Evolutionary conservation across 2,888 invertebrate species (phyloP), one percentile per base, ranked within the genome.

Genomic region (Caenorhabditis macrosperma): DNA sequence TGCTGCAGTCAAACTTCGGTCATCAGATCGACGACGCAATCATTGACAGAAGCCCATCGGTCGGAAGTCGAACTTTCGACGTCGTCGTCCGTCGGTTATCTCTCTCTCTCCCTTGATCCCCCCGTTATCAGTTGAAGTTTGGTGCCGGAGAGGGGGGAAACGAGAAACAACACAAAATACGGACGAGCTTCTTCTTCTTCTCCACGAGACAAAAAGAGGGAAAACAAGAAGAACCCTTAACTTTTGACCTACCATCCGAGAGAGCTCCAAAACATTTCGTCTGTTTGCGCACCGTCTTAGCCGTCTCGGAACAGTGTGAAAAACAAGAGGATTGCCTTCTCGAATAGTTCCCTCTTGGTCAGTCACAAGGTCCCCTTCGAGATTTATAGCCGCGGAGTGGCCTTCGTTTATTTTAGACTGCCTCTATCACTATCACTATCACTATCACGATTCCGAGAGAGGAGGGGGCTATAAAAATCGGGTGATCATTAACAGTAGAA

Each of bases 31-130:
- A 3, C 46, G 41, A 3, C 38, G 38, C 38, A 12, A 52, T 74
- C 59, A 64, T 64, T 66, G 66, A 75, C 52, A 66, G 72, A 72
- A 74, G 74, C 66, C 55, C 54, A 71, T 59, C 54, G 69, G 69
- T 77, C 77, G 48, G 57, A 54, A 57, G 59, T 63, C 77, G 77
- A 77, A 77, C 77, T 77, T 69, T 59, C 26, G 77, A 77, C 77
- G 77, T 77, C 61, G 68, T 76, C 57, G 38, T 15, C 15, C 35
- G 26, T 44, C 50, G 48, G 57, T 52, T 71, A 50, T 61, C 61
- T 30, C 24, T 44, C 33, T 28, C 22, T 35, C n/a, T 46, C 44
- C 44, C 38, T 59, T 59, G 46, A 20, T 6, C 7, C n/a, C 60
- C 60, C 59, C 44, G n/a, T 52, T 54, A 38, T n/a, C 33, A 44